phyloP scores from a whole-genome alignment of 2,888 invertebrate genomes.

The Gordius sp. region DNA sequence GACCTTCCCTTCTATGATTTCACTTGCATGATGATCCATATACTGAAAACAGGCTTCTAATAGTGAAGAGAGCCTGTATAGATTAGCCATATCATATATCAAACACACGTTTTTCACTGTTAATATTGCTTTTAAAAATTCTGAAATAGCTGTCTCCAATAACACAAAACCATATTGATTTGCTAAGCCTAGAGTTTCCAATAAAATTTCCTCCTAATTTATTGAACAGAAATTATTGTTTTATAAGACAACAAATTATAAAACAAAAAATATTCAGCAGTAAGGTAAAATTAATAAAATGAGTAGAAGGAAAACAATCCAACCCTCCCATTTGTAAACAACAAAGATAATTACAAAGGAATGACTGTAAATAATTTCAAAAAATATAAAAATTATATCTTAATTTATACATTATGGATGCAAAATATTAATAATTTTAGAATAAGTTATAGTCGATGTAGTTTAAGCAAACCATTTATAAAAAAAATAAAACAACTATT shows the following conservation, averaged over 20 bases:
- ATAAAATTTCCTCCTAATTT: slow-evolving; percentile 30
- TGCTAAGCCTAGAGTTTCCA: slow-evolving; percentile 50
- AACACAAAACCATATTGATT: slow-evolving; percentile 83
- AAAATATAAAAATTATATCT: no score
- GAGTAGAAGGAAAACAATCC: background rate
- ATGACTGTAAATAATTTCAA: no score
- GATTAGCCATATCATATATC: slow-evolving; percentile 67
- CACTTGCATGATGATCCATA: slow-evolving; percentile 60
- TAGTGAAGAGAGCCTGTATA: slow-evolving; percentile 38
- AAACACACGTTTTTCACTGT: slow-evolving; percentile 65
- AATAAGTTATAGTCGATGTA: no score
- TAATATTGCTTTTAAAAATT: slow-evolving; percentile 62
- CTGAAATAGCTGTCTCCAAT: slow-evolving; percentile 64
- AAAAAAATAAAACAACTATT: no score
- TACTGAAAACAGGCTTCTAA: slow-evolving; percentile 55
- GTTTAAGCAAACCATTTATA: no score
- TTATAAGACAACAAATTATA: background rate
- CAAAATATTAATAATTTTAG: no score
- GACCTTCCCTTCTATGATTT: slow-evolving; percentile 53
- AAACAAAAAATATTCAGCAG: no score
- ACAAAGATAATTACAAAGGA: no score
- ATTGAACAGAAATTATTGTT: slow-evolving; percentile 6
- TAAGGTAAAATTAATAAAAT: no score
- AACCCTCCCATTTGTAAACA: slow-evolving; percentile 35
- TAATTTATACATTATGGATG: no score